Evolutionary conservation across 37 sponge, comb jelly and placozoan species (phyloP).

Genomic region (Axinella damicornis): DNA sequence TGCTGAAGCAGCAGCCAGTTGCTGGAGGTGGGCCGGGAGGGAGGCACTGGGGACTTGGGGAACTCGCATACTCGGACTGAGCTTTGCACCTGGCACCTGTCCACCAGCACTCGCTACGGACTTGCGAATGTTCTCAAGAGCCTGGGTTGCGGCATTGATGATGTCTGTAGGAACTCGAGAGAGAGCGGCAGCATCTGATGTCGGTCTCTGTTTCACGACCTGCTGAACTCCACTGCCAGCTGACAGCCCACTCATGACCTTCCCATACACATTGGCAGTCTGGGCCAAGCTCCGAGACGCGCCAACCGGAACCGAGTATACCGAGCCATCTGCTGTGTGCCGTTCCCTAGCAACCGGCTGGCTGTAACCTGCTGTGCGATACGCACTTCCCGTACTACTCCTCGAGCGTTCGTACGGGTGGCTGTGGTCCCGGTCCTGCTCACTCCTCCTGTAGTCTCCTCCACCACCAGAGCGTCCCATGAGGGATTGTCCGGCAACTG

Average conservation of each 20-base stretch:
- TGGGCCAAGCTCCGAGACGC: not conserved
- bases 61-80: not conserved
- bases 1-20: slow-evolving; percentile 18
- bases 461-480: too few species aligned
- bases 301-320: too few species aligned
- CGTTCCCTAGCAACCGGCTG: too few species aligned
- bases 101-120: not conserved
- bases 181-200: not conserved
- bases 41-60: not conserved
- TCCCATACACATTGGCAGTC: too few species aligned
- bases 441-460: too few species aligned
- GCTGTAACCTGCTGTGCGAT: not conserved
- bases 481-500: too few species aligned
- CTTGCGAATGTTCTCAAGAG: slow-evolving; percentile 47
- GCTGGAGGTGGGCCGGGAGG: slow-evolving; percentile 13
- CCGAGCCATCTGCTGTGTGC: too few species aligned
- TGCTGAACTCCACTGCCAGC: too few species aligned
- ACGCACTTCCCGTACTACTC: not conserved
- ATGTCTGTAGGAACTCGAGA: slow-evolving; percentile 8
- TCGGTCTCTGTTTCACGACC: not conserved
- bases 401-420: too few species aligned
- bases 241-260: too few species aligned
- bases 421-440: too few species aligned
- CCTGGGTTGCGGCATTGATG: slow-evolving; percentile 45
- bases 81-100: not conserved